Conservation (phyloP, 2,888 invertebrate genomes). For the Steinernema carpocapsae region DNA sequence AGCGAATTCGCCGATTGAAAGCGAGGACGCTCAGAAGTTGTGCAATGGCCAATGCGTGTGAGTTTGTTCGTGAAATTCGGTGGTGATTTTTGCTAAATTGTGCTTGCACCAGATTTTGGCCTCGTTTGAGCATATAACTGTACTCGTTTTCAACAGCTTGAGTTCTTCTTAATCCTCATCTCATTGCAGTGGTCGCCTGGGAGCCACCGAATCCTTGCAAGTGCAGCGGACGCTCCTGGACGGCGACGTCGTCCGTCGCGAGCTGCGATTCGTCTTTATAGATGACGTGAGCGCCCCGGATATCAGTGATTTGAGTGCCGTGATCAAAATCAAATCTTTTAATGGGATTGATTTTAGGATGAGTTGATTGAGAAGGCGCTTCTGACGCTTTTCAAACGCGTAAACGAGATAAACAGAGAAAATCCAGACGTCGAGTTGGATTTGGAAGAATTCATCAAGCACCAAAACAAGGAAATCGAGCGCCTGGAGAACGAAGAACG, state of each 20-base stretch:
- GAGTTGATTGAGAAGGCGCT: background rate
- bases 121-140: too few relatives aligned
- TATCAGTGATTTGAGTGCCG: background rate
- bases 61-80: too few relatives aligned
- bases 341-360: constrained; percentile 12
- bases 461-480: background rate
- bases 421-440: constrained; percentile 2
- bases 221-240: background rate
- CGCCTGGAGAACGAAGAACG: background rate
- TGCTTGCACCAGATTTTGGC: too few relatives aligned
- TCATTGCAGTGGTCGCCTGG: constrained; percentile 3
- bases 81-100: too few relatives aligned
- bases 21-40: too few relatives aligned
- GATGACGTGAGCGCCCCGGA: background rate
- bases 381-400: background rate
- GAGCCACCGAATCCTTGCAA: background rate
- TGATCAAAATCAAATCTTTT: too few relatives aligned
- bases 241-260: background rate
- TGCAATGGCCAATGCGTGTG: too few relatives aligned
- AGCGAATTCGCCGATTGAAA: too few relatives aligned
- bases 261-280: background rate
- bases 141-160: too few relatives aligned
- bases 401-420: background rate
- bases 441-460: background rate
- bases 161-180: too few relatives aligned